Evolutionary conservation across 37 sponge, comb jelly and placozoan species (phyloP).

Genomic region (Axinella damicornis): DNA sequence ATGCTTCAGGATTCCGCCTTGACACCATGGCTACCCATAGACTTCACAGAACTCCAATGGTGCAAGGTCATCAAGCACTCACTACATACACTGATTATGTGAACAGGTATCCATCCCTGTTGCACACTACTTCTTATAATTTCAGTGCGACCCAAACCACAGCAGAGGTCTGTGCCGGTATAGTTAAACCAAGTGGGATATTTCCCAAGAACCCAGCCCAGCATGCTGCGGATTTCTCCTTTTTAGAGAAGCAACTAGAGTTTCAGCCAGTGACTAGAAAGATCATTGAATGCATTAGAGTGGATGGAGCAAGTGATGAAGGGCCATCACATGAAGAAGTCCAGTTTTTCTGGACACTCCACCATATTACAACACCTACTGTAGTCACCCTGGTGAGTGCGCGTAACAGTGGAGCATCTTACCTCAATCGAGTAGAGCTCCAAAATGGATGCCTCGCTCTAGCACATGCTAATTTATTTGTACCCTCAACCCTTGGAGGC

Average conservation of each 20-base stretch:
- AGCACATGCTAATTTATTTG: slow-evolving; percentile 10
- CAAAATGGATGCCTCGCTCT: slow-evolving; percentile 14
- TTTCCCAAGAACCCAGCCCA: slow-evolving; percentile 40
- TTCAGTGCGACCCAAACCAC: slow-evolving; percentile 38
- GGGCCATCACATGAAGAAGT: slow-evolving; percentile 40
- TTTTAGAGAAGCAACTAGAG: neutral
- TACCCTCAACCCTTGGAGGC: neutral
- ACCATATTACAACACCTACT: slow-evolving; percentile 2
- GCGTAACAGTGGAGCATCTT: slow-evolving; percentile 37
- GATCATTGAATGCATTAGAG: slow-evolving; percentile 33
- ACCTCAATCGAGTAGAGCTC: slow-evolving; percentile 41
- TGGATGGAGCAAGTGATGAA: slow-evolving; percentile 47
- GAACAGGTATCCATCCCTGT: slow-evolving; percentile 17
- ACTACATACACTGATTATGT: slow-evolving; percentile 45
- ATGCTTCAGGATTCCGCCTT: slow-evolving; percentile 40
- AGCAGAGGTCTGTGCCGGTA: slow-evolving; percentile 35
- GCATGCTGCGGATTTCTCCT: slow-evolving; percentile 17
- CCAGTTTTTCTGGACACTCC: slow-evolving; percentile 36
- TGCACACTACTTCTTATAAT: slow-evolving; percentile 40
- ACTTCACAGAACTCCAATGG: slow-evolving; percentile 27
- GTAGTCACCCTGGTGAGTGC: slow-evolving; percentile 25
- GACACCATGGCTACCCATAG: slow-evolving; percentile 28
- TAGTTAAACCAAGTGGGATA: slow-evolving; percentile 26
- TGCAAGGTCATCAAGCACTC: slow-evolving; percentile 27
- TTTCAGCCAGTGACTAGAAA: slow-evolving; percentile 8